Evolutionary conservation across 2,797 vertebrate genomes (phyloP), one percentile per base, ranked within the genome.

Genomic region (Gymnodraco acuticeps): DNA sequence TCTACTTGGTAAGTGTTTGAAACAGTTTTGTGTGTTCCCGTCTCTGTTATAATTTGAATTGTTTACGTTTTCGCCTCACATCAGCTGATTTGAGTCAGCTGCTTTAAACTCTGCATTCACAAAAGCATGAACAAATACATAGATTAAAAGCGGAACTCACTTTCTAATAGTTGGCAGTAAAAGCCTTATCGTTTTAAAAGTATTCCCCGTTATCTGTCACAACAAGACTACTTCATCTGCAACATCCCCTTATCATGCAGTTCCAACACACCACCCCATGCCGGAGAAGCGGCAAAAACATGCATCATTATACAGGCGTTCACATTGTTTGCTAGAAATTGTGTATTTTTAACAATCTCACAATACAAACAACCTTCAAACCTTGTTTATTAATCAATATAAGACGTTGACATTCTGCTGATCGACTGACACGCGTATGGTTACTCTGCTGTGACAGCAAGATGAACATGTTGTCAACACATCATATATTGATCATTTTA

Each of bases 1-100:
- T 64, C 90, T 99, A 71, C 94, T 99, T 85, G 98, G 98, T 99
- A 89, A 97, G 97, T 95, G 75, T 23, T 17, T 51, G 14, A 46
- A 50, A 31, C 8, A 1, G 9, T 66, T 54, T 55, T 19, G 7
- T 69, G 6, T 41, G 45, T 43, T 0, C 43, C 23, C 1, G 0
- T 2, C 16, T 51, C 15, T 54, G 10, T 45, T 42, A 4, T 2
- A 3, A 13, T n/a, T 64, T 38, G 4, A 58, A 17, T 3, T 68
- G 42, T 68, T 31, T 59, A 15, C 4, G 10, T 46, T 2, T 38
- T 38, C 8, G 8, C 19, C 12, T 56, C 23, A 27, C 23, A 17
- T 10, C 54, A 71, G 45, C 58, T 82, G 75, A 42, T 54, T 17
- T n/a, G 13, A 70, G 23, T 60, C 65, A 78, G 64, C 46, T 50